These are phyloP conservation scores for Sander vitreus DNA, from an alignment of 2,113 vertebrate genomes.

Conservation along the genomic window DNA sequence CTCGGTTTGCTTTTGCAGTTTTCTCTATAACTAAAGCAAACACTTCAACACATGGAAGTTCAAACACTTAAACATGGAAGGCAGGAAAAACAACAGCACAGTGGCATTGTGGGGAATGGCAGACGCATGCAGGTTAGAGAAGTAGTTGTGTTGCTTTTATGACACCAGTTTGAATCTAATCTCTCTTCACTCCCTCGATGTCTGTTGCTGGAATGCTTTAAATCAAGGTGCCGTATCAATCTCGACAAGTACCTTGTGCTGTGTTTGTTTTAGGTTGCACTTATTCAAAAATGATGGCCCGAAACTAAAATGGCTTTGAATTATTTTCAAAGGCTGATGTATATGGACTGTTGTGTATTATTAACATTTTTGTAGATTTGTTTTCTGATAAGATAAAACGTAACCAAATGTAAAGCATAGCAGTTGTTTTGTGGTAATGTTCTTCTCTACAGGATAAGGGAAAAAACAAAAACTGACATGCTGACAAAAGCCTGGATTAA, in stretches of 20 bases:
- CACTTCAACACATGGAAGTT: constrained; percentile 27
- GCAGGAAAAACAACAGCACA: background rate
- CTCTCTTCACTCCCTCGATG: background rate
- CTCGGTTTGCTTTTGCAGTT: background rate
- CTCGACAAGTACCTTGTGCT: background rate
- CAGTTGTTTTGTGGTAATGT: background rate
- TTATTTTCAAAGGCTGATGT: background rate
- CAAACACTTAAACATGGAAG: background rate
- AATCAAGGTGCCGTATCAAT: background rate
- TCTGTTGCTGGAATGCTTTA: background rate
- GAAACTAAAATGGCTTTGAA: background rate
- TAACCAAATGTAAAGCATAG: background rate
- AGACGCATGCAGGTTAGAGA: background rate
- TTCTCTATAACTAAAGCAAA: constrained; percentile 2
- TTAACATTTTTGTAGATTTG: background rate
- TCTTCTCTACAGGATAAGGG: background rate
- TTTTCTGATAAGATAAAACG: background rate
- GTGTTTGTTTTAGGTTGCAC: background rate
- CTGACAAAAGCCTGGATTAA: constrained; percentile 20
- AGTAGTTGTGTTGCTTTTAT: background rate
- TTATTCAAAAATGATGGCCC: background rate
- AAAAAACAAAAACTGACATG: background rate
- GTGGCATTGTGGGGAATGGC: background rate
- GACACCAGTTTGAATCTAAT: background rate
- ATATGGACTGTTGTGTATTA: background rate